Evolutionary conservation across 2,113 vertebrate species (phyloP), one percentile per base, ranked within the genome.

Genomic region (Petroica traversi): DNA sequence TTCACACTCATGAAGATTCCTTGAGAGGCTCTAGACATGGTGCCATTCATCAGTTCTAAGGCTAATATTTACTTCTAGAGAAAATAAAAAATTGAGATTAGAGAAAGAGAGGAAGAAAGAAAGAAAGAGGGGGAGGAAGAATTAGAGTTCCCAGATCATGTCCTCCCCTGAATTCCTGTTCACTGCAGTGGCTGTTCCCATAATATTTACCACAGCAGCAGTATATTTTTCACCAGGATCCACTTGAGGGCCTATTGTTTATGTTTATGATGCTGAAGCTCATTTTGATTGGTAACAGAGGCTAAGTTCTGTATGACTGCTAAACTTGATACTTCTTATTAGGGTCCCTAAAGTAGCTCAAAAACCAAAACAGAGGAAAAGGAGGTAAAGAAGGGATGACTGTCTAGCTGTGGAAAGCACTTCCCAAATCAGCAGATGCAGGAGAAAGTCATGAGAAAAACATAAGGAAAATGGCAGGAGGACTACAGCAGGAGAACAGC

Each of bases 121-220:
- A 49, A 49, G 23, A 63, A 15, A 49, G 26, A 38, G 5, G 10
- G 48, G 8, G 5, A 75, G 5, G 79, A 71, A 45, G 6, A 66
- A 20, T 34, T 20, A 10, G 2, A 2, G 11, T 36, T 40, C 17
- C 19, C 9, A 36, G 29, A 41, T 41, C 5, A n/a, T n/a, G n/a
- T n/a, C n/a, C n/a, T n/a, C n/a, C n/a, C n/a, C 19, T 19, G 10
- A 11, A 36, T 18, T 79, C 31, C 59, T 17, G 7, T 16, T 29
- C 18, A 54, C 9, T n/a, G 15, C 31, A 48, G 8, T 63, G 8
- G 2, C 8, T 71, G 18, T 66, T 5, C 7, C 38, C 1, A 0
- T 34, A 74, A 31, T 6, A 24, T 62, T 91, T 71, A 4, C 14
- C 9, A 59, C 15, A 46, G 7, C 57, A 73, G 49, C 8, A 23